Base-by-base conservation (phyloP, 2,113 vertebrate genomes). In the Sus scrofa region DNA sequence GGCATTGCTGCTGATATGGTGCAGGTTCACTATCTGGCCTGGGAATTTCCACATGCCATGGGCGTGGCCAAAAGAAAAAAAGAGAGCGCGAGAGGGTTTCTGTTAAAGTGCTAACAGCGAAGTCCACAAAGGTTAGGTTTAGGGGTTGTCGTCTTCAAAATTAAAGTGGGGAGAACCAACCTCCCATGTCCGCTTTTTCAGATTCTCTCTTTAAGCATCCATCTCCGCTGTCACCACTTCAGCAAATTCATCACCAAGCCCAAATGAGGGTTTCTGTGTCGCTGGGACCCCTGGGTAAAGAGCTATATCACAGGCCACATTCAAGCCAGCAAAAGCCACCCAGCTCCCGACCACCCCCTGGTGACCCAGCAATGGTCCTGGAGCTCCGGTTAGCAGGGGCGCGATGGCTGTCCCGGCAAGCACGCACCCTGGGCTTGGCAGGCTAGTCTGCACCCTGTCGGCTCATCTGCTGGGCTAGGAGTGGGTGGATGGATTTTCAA, bases 391-490 rank as follows among this genome's bases (percentile, higher is more conserved):
- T 1, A 1, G 20, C 2, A 6, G 10, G 68, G 63, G 32, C 24
- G 6, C 56, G 18, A 7, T 10, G 44, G 24, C 44, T 32, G 32
- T 13, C 3, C 22, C 2, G 2, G 4, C 6, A 0, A 65, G 27
- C 22, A 15, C 0, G 0, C 3, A 3, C 15, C 63, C 20, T 7
- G 0, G 32, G 22, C 62, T 2, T 32, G 37, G 6, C 1, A 0
- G 12, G 39, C 3, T 7, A 3, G 1, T 50, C 58, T 1, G 6
- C 1, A 16, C 30, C 87, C 34, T 6, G 0, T 0, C 6, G 5
- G 10, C 32, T 81, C 22, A 6, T 15, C 74, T 7, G 0, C 24
- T 18, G 2, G 11, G 19, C 11, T 27, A 1, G 39, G n/a, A 68
- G 39, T 19, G 58, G 39, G 12, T 22, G 2, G 14, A 7, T 52